These are phyloP conservation scores for Stegodyphus dumicola DNA, from an alignment of 1,140 invertebrate species.

Conservation along the genomic window DNA sequence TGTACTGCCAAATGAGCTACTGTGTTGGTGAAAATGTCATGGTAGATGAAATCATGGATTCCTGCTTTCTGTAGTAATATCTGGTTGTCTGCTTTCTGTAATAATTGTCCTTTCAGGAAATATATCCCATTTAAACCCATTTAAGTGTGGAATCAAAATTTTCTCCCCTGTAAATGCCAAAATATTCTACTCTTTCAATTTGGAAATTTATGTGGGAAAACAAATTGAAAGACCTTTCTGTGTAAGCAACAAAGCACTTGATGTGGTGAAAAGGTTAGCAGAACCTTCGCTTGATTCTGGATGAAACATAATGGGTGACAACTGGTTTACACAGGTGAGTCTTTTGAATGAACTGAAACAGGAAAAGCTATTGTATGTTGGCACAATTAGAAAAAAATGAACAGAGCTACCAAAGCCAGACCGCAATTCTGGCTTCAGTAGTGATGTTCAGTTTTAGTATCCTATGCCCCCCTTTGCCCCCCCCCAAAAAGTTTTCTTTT, in stretches of 20 bases:
- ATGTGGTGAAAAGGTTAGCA: slow-evolving; percentile 53
- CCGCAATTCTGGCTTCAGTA: too few relatives aligned
- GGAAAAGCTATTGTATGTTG: slow-evolving; percentile 52
- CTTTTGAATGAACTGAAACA: slow-evolving; percentile 56
- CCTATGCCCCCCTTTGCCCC: too few relatives aligned
- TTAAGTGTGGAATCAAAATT: slow-evolving; percentile 64
- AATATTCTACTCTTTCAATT: slow-evolving; percentile 52
- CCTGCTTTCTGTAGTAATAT: slow-evolving; percentile 59
- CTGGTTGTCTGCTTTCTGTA: slow-evolving; percentile 55
- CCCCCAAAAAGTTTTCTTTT: slow-evolving; percentile 59
- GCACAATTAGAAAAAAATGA: slow-evolving; percentile 62
- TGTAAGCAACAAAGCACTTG: slow-evolving; percentile 16
- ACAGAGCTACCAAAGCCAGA: slow-evolving; percentile 44
- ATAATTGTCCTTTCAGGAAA: slow-evolving; percentile 55
- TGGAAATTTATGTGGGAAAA: slow-evolving; percentile 62
- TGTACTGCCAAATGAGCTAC: slow-evolving; percentile 43
- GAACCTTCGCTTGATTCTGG: slow-evolving; percentile 30
- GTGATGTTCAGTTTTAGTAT: too few relatives aligned
- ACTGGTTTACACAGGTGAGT: slow-evolving; percentile 51
- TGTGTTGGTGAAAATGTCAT: slow-evolving; percentile 42
- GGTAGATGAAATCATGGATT: slow-evolving; percentile 1
- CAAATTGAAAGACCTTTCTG: slow-evolving; percentile 54
- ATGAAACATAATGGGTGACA: slow-evolving; percentile 58
- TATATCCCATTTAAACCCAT: slow-evolving; percentile 62
- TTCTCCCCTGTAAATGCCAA: slow-evolving; percentile 57